phyloP scores from a whole-genome alignment of 2,797 vertebrate species.

The Macrochelys suwanniensis region DNA sequence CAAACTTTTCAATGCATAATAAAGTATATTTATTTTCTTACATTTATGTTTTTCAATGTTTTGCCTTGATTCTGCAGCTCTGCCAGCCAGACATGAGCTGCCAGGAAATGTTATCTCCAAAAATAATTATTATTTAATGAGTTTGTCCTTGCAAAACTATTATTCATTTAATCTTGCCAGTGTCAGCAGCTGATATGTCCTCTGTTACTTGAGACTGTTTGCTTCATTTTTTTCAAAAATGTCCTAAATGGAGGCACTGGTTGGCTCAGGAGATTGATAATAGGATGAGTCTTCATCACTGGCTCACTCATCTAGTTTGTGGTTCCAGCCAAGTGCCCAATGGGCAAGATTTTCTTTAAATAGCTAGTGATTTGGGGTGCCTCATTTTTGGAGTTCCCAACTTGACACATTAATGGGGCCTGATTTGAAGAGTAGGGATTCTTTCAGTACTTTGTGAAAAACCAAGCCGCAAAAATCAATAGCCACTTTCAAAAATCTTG shows the following conservation, averaged over 20 bases:
- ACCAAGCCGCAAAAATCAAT: background rate
- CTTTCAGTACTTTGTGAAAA: background rate
- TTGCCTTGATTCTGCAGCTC: conserved; percentile 12
- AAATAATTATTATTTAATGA: conserved; percentile 21
- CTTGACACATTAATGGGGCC: background rate
- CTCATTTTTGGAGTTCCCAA: background rate
- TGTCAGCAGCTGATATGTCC: background rate
- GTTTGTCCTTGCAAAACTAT: background rate
- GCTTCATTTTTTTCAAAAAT: background rate
- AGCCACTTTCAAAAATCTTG: background rate
- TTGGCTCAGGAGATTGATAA: background rate
- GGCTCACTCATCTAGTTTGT: background rate
- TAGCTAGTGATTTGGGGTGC: background rate
- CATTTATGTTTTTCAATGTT: background rate
- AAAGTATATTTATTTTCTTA: conserved; percentile 44
- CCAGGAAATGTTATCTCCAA: conserved; percentile 33
- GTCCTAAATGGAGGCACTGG: background rate
- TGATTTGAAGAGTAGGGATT: background rate
- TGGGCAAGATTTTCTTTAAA: background rate
- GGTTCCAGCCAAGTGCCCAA: background rate
- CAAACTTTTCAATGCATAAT: conserved; percentile 23
- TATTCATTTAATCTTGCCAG: conserved; percentile 43
- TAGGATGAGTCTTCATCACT: background rate
- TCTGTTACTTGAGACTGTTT: background rate
- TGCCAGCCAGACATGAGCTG: background rate